Evolutionary conservation across 2,888 invertebrate species (phyloP).

Genomic region (Drosophila melanosoma): DNA sequence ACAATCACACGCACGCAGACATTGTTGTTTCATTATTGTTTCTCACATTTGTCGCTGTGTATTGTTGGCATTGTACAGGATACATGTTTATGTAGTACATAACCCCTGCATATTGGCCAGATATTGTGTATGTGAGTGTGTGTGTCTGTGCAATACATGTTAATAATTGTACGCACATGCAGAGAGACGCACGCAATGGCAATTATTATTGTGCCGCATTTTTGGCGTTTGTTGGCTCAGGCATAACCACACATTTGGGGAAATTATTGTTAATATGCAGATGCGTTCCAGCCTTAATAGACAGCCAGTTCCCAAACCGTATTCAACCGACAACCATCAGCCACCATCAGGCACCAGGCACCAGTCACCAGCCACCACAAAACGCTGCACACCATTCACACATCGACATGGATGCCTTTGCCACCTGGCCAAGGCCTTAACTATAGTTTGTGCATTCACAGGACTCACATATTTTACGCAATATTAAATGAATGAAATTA

Average conservation of each 20-base stretch:
- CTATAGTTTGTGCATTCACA: background rate
- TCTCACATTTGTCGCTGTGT: constrained; percentile 61
- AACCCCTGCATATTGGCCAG: constrained; percentile 41
- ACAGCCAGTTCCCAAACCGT: constrained; percentile 29
- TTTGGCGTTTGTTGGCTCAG: constrained; percentile 75
- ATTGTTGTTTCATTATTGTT: constrained; percentile 55
- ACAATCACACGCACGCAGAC: background rate
- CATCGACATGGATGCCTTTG: constrained; percentile 6
- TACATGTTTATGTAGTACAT: constrained; percentile 43
- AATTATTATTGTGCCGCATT: constrained; percentile 59
- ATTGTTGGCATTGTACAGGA: constrained; percentile 45
- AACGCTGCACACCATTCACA: constrained; percentile 15
- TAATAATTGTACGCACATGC: constrained; percentile 50
- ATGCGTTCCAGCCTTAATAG: constrained; percentile 60
- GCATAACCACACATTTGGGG: constrained; percentile 78
- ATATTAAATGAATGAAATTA: background rate
- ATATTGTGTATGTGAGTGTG: constrained; percentile 24
- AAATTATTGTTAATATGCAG: constrained; percentile 80
- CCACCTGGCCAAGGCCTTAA: constrained; percentile 31
- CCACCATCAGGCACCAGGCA: background rate
- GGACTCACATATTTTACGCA: background rate
- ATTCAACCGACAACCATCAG: constrained; percentile 7
- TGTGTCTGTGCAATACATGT: constrained; percentile 46
- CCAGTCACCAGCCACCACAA: constrained; percentile 26
- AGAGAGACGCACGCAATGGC: constrained; percentile 19